Percentiles rank a stretch among this genome's conserved stretches.
Conservation (phyloP, 1,140 invertebrate species). For the Neodiprion lecontei region DNA sequence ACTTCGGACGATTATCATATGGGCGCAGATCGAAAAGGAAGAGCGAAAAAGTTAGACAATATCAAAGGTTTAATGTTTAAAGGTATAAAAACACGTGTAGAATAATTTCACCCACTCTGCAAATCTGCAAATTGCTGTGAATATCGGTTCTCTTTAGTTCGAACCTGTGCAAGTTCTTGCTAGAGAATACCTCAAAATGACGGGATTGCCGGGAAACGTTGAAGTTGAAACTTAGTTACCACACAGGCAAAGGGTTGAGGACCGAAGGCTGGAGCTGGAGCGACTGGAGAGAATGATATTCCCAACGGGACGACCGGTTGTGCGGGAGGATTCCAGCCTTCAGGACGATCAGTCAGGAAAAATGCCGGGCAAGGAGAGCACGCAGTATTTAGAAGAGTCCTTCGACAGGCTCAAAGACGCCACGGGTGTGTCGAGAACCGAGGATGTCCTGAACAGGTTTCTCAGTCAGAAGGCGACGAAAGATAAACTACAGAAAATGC, state of each 20-base stretch:
- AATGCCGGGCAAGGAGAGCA: neutral
- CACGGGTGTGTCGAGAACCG: constrained; percentile 75
- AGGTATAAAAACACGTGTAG: too few relatives aligned
- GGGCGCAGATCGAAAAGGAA: too few relatives aligned
- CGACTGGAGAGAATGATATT: constrained; percentile 75
- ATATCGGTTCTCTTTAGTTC: too few relatives aligned
- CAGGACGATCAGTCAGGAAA: constrained; percentile 5
- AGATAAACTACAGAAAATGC: constrained; percentile 71
- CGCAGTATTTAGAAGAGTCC: constrained; percentile 67
- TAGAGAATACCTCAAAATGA: neutral
- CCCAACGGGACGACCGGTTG: constrained; percentile 56
- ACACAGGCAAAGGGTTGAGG: constrained; percentile 68
- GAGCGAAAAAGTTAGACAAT: too few relatives aligned
- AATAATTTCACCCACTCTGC: too few relatives aligned
- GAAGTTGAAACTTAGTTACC: neutral
- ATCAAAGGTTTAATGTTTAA: too few relatives aligned
- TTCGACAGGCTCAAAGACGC: constrained; percentile 77
- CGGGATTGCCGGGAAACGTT: neutral
- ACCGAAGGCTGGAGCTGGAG: constrained; percentile 73
- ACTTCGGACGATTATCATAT: too few relatives aligned
- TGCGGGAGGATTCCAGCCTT: constrained; percentile 40
- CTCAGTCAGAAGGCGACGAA: constrained; percentile 74
- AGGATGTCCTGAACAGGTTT: constrained; percentile 77
- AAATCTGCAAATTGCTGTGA: too few relatives aligned
- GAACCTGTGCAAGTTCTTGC: too few relatives aligned